Percentiles rank a stretch among this genome's conserved stretches.
These are phyloP conservation scores for Enteromius afrohamiltoni DNA, from an alignment of 2,797 vertebrate genomes.

Conservation along the genomic window DNA sequence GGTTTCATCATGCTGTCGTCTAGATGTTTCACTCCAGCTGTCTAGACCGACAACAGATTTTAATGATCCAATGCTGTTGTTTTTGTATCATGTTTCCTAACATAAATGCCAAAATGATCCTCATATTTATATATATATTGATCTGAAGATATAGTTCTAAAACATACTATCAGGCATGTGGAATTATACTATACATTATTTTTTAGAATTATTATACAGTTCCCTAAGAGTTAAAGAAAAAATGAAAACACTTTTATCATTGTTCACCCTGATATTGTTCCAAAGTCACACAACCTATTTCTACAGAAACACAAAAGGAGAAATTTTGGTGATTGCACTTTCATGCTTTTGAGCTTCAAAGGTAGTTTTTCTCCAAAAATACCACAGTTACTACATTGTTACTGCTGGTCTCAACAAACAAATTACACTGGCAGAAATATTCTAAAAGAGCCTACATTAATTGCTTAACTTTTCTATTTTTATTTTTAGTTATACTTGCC, in stretches of 20 bases:
- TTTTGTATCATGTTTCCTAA: constrained; percentile 41
- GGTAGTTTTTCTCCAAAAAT: neutral
- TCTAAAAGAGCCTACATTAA: neutral
- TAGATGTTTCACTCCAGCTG: constrained; percentile 58
- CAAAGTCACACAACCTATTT: neutral
- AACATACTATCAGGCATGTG: neutral
- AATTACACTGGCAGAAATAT: neutral
- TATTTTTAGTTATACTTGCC: neutral
- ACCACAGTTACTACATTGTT: neutral
- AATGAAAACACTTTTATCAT: neutral
- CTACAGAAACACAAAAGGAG: neutral
- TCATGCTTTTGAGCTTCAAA: neutral
- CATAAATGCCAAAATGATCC: constrained; percentile 34
- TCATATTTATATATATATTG: constrained; percentile 1
- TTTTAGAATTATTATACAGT: neutral
- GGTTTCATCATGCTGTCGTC: constrained; percentile 58
- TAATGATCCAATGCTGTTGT: constrained; percentile 52
- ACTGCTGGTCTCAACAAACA: neutral
- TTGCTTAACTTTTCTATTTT: too few species aligned
- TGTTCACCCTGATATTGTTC: neutral
- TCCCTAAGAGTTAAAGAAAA: neutral
- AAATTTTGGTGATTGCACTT: neutral
- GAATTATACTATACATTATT: neutral
- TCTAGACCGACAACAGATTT: constrained; percentile 57
- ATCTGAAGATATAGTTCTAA: constrained; percentile 10